Evolutionary conservation across 2,113 vertebrate species (phyloP).

Genomic region (Rhinogobius similis): DNA sequence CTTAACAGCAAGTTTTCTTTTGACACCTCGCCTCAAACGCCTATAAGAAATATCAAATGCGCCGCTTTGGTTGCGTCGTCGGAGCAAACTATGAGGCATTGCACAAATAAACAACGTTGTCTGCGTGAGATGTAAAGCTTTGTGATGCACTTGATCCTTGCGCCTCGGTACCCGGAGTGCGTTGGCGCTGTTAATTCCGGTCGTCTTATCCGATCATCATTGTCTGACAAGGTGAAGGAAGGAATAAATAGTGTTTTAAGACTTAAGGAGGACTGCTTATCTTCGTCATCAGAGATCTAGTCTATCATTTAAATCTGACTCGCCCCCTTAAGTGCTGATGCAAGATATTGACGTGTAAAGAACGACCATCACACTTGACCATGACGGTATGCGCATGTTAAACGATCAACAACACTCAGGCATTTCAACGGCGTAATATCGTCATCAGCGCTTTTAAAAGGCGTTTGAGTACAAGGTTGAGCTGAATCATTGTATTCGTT

Average conservation of each 20-base stretch:
- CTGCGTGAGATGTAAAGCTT: constrained; percentile 13
- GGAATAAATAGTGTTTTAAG: not conserved
- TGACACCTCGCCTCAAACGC: constrained; percentile 51
- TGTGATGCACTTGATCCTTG: constrained; percentile 44
- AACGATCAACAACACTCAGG: not conserved
- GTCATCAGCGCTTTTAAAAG: not conserved
- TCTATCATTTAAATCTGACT: not conserved
- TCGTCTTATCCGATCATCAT: not conserved
- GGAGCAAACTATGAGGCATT: constrained; percentile 31
- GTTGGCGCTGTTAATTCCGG: constrained; percentile 26
- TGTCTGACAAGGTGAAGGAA: not conserved
- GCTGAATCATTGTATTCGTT: not conserved
- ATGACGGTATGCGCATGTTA: not conserved
- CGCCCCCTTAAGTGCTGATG: not conserved
- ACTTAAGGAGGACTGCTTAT: constrained; percentile 3
- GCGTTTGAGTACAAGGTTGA: not conserved
- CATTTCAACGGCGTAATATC: not conserved
- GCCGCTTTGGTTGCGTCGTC: constrained; percentile 53
- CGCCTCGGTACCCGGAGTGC: constrained; percentile 14
- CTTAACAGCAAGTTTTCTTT: constrained; percentile 73
- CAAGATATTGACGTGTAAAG: not conserved
- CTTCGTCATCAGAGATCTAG: not conserved
- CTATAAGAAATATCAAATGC: constrained; percentile 67
- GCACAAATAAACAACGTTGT: constrained; percentile 36
- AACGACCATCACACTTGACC: not conserved